phyloP scores from a whole-genome alignment of 2,113 vertebrate species.

The Chrysemys picta region DNA sequence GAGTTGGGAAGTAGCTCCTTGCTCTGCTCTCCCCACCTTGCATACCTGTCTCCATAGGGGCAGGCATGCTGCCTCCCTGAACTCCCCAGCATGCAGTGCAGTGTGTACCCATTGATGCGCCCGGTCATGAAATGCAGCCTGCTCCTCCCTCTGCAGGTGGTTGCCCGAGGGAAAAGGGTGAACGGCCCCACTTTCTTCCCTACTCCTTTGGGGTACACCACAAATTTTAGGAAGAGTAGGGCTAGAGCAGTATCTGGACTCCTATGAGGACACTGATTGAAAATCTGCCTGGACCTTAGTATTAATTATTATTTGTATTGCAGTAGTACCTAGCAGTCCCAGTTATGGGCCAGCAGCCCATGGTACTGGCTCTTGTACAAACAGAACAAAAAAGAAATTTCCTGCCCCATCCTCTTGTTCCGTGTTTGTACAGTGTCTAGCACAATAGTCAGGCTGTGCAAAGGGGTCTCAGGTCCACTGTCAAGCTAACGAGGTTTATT shows the following conservation, averaged over 20 bases:
- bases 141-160: neutral
- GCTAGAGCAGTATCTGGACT: neutral
- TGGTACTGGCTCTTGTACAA: neutral
- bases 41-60: neutral
- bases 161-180: neutral
- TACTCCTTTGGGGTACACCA: neutral
- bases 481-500: neutral
- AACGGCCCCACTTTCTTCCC: neutral
- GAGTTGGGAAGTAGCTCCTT: neutral
- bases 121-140: neutral
- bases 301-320: neutral
- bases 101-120: neutral
- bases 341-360: neutral
- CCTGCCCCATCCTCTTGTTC: neutral
- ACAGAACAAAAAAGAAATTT: neutral
- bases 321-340: neutral
- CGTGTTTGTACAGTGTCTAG: neutral
- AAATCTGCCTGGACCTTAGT: neutral
- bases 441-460: neutral
- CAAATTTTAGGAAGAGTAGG: no score
- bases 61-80: neutral
- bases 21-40: neutral
- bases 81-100: neutral
- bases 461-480: neutral
- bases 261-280: accelerated